Evolutionary conservation across 2,888 invertebrate genomes (phyloP).

Genomic region (Hypsopygia costalis): DNA sequence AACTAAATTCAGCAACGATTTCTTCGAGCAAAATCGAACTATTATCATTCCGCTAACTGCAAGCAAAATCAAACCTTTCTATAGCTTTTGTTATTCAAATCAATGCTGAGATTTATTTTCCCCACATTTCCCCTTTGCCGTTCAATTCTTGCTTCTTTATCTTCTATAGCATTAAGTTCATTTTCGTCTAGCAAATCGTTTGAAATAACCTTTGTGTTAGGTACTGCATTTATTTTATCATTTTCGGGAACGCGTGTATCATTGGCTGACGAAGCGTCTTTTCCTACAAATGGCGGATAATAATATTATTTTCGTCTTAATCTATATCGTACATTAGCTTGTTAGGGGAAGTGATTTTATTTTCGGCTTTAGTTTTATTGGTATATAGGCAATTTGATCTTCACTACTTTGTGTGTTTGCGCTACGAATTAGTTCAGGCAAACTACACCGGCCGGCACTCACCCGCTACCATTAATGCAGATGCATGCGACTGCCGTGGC

Average conservation of each 20-base stretch:
- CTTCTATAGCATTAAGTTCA: not conserved
- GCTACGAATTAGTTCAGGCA: too few relatives aligned
- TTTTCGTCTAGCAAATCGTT: not conserved
- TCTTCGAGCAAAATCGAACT: not conserved
- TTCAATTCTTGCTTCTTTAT: not conserved
- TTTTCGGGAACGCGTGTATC: not conserved
- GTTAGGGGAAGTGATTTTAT: too few relatives aligned
- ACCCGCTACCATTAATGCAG: too few relatives aligned
- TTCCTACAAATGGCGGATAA: not conserved
- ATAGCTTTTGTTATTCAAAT: slow-evolving; percentile 8
- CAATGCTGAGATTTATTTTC: slow-evolving; percentile 8
- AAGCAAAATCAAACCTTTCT: not conserved
- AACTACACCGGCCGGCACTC: too few relatives aligned
- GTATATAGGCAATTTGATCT: too few relatives aligned
- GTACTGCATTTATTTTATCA: not conserved
- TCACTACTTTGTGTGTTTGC: too few relatives aligned
- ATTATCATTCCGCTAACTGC: not conserved
- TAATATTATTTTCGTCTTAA: not conserved
- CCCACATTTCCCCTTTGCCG: not conserved
- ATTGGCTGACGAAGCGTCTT: not conserved
- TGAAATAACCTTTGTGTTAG: not conserved
- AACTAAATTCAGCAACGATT: too few relatives aligned
- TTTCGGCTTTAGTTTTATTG: too few relatives aligned
- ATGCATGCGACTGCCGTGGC: too few relatives aligned
- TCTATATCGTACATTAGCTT: not conserved